Evolutionary conservation across 1,140 invertebrate genomes (phyloP), one percentile per base, ranked within the genome.

Genomic region (Schlechtendalia chinensis): DNA sequence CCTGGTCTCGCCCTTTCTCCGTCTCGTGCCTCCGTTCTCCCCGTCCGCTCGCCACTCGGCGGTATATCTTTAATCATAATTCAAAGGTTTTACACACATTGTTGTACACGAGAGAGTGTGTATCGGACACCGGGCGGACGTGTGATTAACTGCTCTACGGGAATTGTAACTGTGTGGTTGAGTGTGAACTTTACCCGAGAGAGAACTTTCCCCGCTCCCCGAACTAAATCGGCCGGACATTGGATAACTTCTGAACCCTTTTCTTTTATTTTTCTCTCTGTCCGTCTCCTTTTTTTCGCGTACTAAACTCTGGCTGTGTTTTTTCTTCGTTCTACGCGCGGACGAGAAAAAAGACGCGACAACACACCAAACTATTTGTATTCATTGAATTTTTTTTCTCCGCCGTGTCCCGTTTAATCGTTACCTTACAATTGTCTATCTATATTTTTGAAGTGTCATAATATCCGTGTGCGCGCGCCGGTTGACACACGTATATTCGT

Each of bases 61-160:
- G 54, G 74, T 77, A 75, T 75, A 77, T 77, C 74, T 77, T 77
- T 77, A 77, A 77, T 77, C 74, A 77, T 77, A 77, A 77, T 77
- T 77, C 74, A 77, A 77, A 77, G 74, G 74, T 77, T 77, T 77
- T 77, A 77, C 54, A 77, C 74, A 77, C n/a, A 59, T 16, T 77
- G 54, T 77, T 1, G 47, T 77, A 39, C 39, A 59, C 22, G 53
- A 24, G 29, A 45, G 74, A 59, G 47, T 50, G 72, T 75, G 74
- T 77, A 77, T 77, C 56, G 74, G 74, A 77, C 74, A 77, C 74
- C 54, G 54, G 29, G 54, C 53, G 74, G 29, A 45, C 56, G 74
- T 77, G 74, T 77, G 74, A 77, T 77, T 77, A 77, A 77, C 74
- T 77, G 74, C 32, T 58, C 74, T 58, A 32, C 54, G 32, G n/a